phyloP scores from a whole-genome alignment of 2,113 vertebrate species.

The Tyrannus savana region DNA sequence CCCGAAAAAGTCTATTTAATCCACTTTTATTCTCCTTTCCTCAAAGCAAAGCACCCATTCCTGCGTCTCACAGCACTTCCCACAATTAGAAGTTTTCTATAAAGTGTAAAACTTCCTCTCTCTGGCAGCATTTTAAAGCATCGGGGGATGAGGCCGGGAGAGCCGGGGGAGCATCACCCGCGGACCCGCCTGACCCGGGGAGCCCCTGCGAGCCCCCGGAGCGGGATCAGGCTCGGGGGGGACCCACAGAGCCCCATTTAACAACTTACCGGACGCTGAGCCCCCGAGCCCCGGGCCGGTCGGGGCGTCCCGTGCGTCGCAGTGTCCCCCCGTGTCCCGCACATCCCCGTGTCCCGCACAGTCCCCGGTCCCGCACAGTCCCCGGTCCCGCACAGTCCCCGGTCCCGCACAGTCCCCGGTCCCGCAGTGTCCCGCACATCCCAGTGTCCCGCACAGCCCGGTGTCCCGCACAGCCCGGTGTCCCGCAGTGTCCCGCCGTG shows the following conservation, averaged over 20 bases:
- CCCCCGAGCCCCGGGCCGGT: no score
- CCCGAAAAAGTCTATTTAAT: accelerated
- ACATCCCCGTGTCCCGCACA: no score
- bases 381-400: no score
- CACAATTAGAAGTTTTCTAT: background rate
- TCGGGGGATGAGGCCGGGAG: accelerated
- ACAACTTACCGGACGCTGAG: background rate
- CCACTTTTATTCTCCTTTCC: background rate
- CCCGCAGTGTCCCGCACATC: no score
- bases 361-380: no score
- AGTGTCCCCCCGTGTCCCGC: no score
- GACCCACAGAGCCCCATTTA: background rate
- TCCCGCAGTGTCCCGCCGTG: no score
- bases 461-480: background rate
- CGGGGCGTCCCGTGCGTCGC: background rate
- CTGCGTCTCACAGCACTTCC: background rate
- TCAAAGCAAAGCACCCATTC: background rate
- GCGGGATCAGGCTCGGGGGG: background rate
- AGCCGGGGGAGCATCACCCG: accelerated
- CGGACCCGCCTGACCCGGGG: background rate
- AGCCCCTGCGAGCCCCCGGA: background rate
- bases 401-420: no score
- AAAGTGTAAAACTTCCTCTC: background rate
- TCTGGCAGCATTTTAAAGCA: background rate
- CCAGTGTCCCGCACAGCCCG: no score